These are phyloP conservation scores for Dasysyrphus tricinctus DNA, from an alignment of 2,888 invertebrate species.

Conservation along the genomic window DNA sequence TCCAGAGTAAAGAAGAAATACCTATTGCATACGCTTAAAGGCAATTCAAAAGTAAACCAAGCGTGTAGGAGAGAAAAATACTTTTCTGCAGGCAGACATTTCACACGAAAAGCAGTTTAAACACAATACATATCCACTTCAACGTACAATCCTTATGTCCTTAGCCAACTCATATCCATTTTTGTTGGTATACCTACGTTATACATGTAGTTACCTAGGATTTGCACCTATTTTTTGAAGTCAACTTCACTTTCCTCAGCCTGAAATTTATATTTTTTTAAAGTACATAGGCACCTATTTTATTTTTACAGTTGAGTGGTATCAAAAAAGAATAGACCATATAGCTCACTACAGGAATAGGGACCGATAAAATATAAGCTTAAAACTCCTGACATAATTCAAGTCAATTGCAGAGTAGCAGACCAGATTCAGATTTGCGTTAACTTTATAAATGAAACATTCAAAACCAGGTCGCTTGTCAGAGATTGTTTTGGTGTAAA, in stretches of 20 bases:
- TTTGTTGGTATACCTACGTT: too few species aligned
- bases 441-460: too few species aligned
- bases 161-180: background rate
- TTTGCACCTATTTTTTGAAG: background rate
- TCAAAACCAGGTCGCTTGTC: too few species aligned
- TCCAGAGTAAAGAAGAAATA: constrained; percentile 34
- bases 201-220: too few species aligned
- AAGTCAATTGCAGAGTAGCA: too few species aligned
- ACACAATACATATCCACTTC: constrained; percentile 49
- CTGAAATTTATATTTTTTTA: background rate
- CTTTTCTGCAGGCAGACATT: constrained; percentile 62
- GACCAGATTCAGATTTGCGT: too few species aligned
- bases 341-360: background rate
- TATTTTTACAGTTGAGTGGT: background rate
- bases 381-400: background rate
- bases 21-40: constrained; percentile 58
- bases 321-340: background rate
- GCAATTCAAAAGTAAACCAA: constrained; percentile 59
- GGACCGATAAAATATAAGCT: background rate
- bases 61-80: constrained; percentile 14
- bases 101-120: constrained; percentile 57
- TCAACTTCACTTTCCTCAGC: background rate
- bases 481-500: too few species aligned
- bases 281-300: background rate
- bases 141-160: constrained; percentile 54